Base-by-base conservation (phyloP, 2,797 vertebrate species). In the Hydrocynus forskahlii region DNA sequence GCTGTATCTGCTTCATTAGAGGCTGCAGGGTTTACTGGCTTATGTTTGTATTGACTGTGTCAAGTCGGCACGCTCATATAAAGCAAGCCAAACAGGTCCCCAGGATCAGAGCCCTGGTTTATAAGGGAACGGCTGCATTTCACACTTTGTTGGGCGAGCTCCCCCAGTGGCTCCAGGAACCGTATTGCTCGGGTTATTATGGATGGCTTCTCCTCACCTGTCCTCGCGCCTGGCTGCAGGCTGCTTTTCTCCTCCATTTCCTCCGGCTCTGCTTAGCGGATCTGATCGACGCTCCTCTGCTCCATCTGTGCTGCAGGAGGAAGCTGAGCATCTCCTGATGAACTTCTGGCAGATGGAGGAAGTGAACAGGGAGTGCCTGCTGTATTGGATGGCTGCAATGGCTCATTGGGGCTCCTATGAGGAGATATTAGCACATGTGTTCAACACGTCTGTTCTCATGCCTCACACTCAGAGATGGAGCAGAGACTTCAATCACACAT, bases 391-490 rank as follows among this genome's bases (percentile, higher is more conserved):
- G 85, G 54, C 86, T 91, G 91, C 91, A 92, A 93, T 92, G 92
- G 92, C 92, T 94, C 93, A 94, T 93, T 94, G 92, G 89, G 92
- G 91, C 90, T 92, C 90, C 92, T 92, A 92, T 92, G 92, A 94
- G 89, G 84, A 94, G 91, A 92, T 93, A 94, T 93, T 92, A 93
- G 91, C 91, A 88, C 92, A 92, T 92, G 92, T 94, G 93, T 92
- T 93, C 90, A 88, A 91, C 92, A 94, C 90, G 91, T 91, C 92
- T 94, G 91, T 91, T 87, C 89, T 80, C 88, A 88, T 86, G 87
- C 87, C 86, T 86, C 35, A 7, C 7, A 19, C 43, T 57, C 71
- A 70, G 59, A 69, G 45, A 4, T 10, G 59, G n/a, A n/a, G n/a
- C n/a, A n/a, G n/a, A n/a, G n/a, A n/a, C n/a, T n/a, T n/a, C n/a